These are phyloP conservation scores for Acrobasis consociella DNA, from an alignment of 2,888 invertebrate species.

Conservation along the genomic window DNA sequence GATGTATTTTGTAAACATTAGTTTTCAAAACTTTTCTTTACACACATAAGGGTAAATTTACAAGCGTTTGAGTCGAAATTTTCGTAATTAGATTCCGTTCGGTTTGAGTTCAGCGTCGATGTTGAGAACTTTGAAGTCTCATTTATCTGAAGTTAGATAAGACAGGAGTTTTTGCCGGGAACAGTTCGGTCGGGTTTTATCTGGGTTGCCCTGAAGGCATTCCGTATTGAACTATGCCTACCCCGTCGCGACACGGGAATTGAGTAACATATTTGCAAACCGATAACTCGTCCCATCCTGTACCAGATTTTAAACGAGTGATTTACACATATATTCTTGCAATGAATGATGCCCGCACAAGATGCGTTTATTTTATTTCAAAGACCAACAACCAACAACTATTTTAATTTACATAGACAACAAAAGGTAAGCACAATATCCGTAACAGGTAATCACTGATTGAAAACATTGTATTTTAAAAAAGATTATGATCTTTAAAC, in stretches of 20 bases:
- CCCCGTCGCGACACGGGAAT: neutral
- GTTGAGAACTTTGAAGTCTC: constrained; percentile 16
- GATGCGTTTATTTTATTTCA: no score
- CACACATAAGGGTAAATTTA: neutral
- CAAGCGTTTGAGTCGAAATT: constrained; percentile 1
- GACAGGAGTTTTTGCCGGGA: constrained; percentile 14
- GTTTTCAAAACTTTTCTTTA: neutral
- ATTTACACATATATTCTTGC: no score
- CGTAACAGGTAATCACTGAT: no score
- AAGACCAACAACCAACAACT: no score
- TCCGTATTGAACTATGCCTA: neutral
- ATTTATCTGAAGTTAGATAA: constrained; percentile 22
- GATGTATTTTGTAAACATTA: no score
- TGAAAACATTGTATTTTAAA: no score
- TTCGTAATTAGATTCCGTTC: constrained; percentile 12
- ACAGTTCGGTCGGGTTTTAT: constrained; percentile 15
- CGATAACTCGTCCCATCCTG: neutral
- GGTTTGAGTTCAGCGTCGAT: constrained; percentile 8
- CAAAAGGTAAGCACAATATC: no score
- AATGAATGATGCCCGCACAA: no score
- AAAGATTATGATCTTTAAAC: no score
- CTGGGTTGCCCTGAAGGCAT: constrained; percentile 17
- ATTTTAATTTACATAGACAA: no score
- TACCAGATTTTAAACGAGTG: neutral
- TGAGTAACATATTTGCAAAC: neutral